phyloP scores from a whole-genome alignment of 2,113 vertebrate genomes.

The Oreochromis aureus region DNA sequence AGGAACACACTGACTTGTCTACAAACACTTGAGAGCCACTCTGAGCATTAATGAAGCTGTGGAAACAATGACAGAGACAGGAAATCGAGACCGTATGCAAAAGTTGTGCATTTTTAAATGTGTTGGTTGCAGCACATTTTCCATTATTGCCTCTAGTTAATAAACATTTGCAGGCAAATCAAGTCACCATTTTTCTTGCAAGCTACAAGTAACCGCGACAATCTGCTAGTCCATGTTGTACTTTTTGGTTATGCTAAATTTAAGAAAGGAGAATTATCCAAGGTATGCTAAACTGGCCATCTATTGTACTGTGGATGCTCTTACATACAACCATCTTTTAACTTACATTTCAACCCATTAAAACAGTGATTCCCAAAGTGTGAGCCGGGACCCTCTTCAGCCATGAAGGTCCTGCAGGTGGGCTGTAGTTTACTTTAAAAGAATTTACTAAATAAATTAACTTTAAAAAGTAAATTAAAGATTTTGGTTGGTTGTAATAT shows the following conservation, averaged over 20 bases:
- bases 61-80: too few relatives aligned
- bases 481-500: not conserved
- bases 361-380: not conserved
- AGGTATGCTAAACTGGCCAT: not conserved
- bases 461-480: not conserved
- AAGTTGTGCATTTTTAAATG: too few relatives aligned
- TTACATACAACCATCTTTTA: not conserved
- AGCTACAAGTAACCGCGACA: too few relatives aligned
- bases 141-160: not conserved
- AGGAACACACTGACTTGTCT: too few relatives aligned
- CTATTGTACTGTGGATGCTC: not conserved
- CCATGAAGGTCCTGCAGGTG: not conserved
- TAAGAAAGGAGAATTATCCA: not conserved
- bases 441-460: not conserved
- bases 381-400: accelerated
- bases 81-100: too few relatives aligned
- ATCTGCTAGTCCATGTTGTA: not conserved
- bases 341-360: not conserved
- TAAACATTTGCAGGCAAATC: not conserved
- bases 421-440: not conserved
- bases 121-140: too few relatives aligned
- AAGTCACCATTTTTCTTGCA: not conserved
- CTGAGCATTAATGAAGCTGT: too few relatives aligned
- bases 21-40: too few relatives aligned
- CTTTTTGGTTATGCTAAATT: not conserved